Base-by-base conservation (phyloP, 2,797 vertebrate genomes). In the Alca torda region DNA sequence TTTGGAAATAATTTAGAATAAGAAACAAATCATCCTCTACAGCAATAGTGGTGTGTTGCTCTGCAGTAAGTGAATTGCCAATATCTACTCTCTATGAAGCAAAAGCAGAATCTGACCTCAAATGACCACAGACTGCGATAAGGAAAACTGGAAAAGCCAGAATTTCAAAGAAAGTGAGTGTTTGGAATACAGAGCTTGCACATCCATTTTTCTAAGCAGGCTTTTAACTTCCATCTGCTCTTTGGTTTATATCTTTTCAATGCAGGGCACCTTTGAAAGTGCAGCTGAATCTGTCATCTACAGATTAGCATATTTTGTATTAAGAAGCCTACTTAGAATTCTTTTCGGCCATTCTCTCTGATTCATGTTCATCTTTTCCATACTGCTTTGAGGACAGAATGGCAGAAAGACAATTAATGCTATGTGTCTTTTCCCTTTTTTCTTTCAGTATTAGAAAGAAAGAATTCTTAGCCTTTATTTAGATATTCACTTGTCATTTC, bases 241-340 rank as follows among this genome's bases (percentile, higher is more conserved):
- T 89, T 91, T 78, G 11, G 13, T 73, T 86, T 92, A 37, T n/a
- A 72, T 10, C 15, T 94, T 89, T 87, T 61, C 56, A 74, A 31
- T 61, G 77, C 5, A 37, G 18, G 60, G 3, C 8, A 72, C 28
- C 10, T 77, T 80, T 77, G 37, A 57, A 92, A 94, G 61, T 23
- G 15, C 41, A 73, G 10, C 26, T 77, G 45, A 90, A 74, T 73
- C 15, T 63, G 16, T 67, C 50, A 39, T 64, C 17, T 82, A 69
- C 20, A 90, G 53, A 89, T 95, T 87, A 91, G 8, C 35, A 80
- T 91, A 92, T 73, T 91, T 87, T 81, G 19, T 89, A 41, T 89
- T 78, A 80, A 84, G 48, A 87, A 79, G 16, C 8, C 30, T 87
- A 45, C 26, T 83, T 89, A 41, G 59, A 89, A 33, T 69, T 23